Conservation (phyloP, 1,140 invertebrate species). For the Papilio xuthus region DNA sequence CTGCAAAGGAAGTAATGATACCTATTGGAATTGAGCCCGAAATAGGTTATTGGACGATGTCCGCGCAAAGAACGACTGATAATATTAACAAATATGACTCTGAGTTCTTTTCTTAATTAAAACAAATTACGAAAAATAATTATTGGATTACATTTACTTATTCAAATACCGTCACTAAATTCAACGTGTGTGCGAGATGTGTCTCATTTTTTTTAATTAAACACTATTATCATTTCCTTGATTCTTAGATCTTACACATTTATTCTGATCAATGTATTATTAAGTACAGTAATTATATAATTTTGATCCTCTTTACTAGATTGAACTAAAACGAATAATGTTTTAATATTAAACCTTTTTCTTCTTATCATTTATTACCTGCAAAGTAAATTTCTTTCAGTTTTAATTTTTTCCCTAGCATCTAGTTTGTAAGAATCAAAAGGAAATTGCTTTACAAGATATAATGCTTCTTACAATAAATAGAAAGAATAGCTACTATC, state of each 20-base stretch:
- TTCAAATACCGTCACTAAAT: slow-evolving; percentile 40
- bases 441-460: background rate
- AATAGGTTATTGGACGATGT: slow-evolving; percentile 60
- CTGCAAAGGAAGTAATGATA: slow-evolving; percentile 70
- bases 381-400: background rate
- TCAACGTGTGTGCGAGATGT: too few relatives aligned
- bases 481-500: background rate
- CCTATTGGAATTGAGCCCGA: slow-evolving; percentile 56
- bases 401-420: background rate
- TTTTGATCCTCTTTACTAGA: background rate
- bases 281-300: too few relatives aligned
- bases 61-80: slow-evolving; percentile 3
- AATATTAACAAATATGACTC: slow-evolving; percentile 5
- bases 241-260: too few relatives aligned
- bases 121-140: background rate
- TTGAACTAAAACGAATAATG: background rate
- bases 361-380: background rate
- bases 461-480: background rate
- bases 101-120: background rate
- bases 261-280: too few relatives aligned
- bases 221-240: too few relatives aligned
- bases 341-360: background rate
- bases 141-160: background rate
- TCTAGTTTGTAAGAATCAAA: background rate
- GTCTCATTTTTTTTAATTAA: too few relatives aligned